Evolutionary conservation across 2,797 vertebrate species (phyloP).

Genomic region (Ctenopoma kingsleyae): DNA sequence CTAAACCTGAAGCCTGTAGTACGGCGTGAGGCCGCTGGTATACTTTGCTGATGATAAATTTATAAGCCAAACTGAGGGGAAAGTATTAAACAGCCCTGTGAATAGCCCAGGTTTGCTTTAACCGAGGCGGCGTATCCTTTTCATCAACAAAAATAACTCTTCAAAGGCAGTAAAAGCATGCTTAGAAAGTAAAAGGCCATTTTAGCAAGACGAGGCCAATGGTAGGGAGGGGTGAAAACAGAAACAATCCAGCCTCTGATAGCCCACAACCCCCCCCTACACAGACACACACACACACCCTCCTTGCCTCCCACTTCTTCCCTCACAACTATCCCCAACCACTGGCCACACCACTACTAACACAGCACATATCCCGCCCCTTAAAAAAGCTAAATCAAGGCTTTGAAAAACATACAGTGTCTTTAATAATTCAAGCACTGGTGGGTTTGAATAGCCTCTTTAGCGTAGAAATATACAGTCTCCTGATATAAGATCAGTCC

Average conservation of each 20-base stretch:
- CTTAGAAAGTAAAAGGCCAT: slow-evolving; percentile 86
- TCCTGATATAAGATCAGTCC: slow-evolving; percentile 86
- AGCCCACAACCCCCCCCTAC: slow-evolving; percentile 42
- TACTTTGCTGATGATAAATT: slow-evolving; percentile 86
- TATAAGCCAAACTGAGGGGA: slow-evolving; percentile 84
- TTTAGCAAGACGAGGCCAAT: slow-evolving; percentile 74
- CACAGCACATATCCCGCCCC: slow-evolving; percentile 55
- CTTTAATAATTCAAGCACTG: slow-evolving; percentile 86
- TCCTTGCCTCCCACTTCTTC: neutral
- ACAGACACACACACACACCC: no score
- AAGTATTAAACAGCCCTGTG: slow-evolving; percentile 82
- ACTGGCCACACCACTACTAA: slow-evolving; percentile 52
- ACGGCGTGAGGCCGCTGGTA: slow-evolving; percentile 76
- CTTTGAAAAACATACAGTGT: slow-evolving; percentile 87
- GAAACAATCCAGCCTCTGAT: slow-evolving; percentile 76
- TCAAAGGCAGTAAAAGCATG: slow-evolving; percentile 87
- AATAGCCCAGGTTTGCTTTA: slow-evolving; percentile 81
- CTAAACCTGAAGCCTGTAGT: slow-evolving; percentile 76
- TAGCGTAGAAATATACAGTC: slow-evolving; percentile 84
- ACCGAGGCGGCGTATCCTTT: slow-evolving; percentile 82
- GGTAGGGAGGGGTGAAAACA: slow-evolving; percentile 62
- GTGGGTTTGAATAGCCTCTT: slow-evolving; percentile 86
- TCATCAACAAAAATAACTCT: slow-evolving; percentile 88
- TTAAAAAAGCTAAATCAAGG: slow-evolving; percentile 85
- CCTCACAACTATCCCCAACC: slow-evolving; percentile 42